phyloP scores from a whole-genome alignment of 2,797 vertebrate genomes.

The Thripadectes ignobilis region DNA sequence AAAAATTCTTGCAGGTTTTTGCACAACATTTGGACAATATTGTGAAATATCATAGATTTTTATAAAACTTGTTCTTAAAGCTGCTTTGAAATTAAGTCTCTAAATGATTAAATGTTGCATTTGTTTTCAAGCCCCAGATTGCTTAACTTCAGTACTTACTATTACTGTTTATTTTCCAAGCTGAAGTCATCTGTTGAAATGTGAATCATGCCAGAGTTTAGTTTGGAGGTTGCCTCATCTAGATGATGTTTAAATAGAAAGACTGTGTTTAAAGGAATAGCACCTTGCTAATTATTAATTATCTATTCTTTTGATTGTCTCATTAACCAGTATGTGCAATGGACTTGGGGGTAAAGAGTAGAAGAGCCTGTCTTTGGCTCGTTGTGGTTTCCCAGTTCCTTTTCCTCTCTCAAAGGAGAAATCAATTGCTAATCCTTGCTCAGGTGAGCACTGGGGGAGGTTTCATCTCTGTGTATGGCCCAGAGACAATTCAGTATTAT shows the following conservation, averaged over 20 bases:
- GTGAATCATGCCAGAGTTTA: neutral
- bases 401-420: neutral
- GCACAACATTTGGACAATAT: neutral
- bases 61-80: neutral
- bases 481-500: neutral
- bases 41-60: neutral
- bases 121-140: slow-evolving; percentile 43
- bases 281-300: neutral
- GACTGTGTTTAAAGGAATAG: neutral
- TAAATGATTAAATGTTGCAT: neutral
- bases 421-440: neutral
- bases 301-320: neutral
- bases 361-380: neutral
- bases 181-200: slow-evolving; percentile 61
- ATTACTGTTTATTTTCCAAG: slow-evolving; percentile 49
- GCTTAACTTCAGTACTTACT: neutral
- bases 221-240: slow-evolving; percentile 1
- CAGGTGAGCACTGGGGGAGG: neutral
- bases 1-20: neutral
- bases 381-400: neutral
- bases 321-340: neutral
- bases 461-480: neutral
- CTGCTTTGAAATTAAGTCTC: neutral
- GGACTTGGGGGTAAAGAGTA: neutral
- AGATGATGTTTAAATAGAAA: neutral